Evolutionary conservation across 2,113 vertebrate genomes (phyloP).

Genomic region (Halichoeres trimaculatus): DNA sequence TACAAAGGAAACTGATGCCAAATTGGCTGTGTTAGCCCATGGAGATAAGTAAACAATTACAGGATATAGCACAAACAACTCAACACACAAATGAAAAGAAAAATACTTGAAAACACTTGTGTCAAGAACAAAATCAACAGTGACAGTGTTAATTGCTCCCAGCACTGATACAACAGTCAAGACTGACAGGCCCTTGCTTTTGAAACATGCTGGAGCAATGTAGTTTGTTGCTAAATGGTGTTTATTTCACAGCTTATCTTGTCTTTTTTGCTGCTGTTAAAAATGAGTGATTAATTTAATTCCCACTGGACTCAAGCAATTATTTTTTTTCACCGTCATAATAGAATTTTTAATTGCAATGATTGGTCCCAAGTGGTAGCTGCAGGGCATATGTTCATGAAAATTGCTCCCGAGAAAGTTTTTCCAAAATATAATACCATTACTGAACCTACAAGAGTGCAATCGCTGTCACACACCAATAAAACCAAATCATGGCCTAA

Average conservation of each 20-base stretch:
- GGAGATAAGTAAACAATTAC: constrained; percentile 27
- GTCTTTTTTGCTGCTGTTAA: constrained; percentile 15
- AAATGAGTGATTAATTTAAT: constrained; percentile 59
- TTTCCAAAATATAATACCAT: constrained; percentile 27
- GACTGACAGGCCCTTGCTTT: too few relatives aligned
- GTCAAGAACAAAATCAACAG: constrained; percentile 3
- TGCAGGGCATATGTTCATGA: constrained; percentile 7
- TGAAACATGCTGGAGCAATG: constrained; percentile 2
- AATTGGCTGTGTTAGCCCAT: constrained; percentile 24
- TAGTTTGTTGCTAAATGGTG: background rate
- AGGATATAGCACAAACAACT: background rate
- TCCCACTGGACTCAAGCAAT: constrained; percentile 38
- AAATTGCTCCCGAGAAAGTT: background rate
- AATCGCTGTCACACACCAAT: constrained; percentile 23
- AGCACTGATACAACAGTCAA: background rate
- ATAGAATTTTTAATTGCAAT: constrained; percentile 64
- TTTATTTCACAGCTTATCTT: constrained; percentile 40
- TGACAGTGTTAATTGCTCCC: background rate
- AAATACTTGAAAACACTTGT: background rate
- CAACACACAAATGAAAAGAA: constrained; percentile 1
- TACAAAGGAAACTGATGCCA: constrained; percentile 24
- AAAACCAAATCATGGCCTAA: constrained; percentile 15
- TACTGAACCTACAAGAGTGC: constrained; percentile 13
- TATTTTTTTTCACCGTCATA: constrained; percentile 24
- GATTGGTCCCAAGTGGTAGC: constrained; percentile 50